A percentile compares a stretch with the other conserved stretches of the same genome.
These are phyloP conservation scores for Ptilonorhynchus violaceus DNA, from an alignment of 2,113 vertebrate species.

Conservation along the genomic window DNA sequence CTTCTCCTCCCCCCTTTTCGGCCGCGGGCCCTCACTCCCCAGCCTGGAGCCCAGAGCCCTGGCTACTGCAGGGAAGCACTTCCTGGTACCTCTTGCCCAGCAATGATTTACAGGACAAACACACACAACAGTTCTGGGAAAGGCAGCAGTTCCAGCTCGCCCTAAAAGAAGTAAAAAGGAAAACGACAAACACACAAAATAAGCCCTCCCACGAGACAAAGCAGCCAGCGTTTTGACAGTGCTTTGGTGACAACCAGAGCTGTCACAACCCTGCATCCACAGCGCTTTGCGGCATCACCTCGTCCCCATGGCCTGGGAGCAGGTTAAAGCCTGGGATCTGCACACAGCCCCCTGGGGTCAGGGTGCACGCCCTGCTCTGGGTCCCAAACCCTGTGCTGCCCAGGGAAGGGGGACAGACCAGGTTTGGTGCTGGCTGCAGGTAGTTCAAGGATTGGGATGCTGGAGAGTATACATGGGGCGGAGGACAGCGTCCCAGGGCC, in stretches of 20 bases:
- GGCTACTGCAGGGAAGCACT: background rate
- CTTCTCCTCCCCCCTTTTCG: background rate
- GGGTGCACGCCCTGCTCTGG: rapidly evolving
- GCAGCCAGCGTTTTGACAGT: background rate
- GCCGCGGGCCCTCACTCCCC: background rate
- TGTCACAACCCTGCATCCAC: rapidly evolving
- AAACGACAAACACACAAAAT: background rate
- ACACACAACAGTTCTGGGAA: background rate
- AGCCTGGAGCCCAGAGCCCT: background rate
- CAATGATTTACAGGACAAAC: background rate
- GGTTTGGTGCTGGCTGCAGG: background rate
- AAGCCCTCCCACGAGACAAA: background rate
- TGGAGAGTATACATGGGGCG: background rate
- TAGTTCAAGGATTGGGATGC: background rate
- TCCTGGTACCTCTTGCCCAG: background rate
- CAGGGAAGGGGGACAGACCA: rapidly evolving
- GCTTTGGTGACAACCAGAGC: background rate
- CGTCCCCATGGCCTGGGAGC: rapidly evolving
- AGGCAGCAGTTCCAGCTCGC: background rate
- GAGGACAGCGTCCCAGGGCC: background rate
- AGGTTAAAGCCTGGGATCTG: background rate
- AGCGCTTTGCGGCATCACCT: rapidly evolving
- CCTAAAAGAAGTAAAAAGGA: background rate
- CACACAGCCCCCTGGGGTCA: rapidly evolving
- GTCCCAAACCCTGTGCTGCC: background rate